phyloP scores from a whole-genome alignment of 2,113 vertebrate species.

The Psilopsiagon aurifrons region DNA sequence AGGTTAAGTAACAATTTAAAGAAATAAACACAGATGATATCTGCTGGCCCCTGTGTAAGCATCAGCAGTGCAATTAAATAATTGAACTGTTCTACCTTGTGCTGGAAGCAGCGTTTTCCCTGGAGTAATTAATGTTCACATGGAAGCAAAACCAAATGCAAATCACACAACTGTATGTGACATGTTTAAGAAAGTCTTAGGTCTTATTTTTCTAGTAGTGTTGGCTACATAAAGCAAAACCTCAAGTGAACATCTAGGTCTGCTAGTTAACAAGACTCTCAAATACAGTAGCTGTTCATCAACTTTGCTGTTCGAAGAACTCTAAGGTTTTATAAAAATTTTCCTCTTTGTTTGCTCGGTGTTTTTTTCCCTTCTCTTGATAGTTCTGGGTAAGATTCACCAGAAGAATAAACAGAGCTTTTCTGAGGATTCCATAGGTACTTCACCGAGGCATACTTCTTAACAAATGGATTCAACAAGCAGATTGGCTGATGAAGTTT shows the following conservation, averaged over 20 bases:
- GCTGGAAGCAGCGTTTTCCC: not conserved
- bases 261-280: not conserved
- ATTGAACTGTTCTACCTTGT: not conserved
- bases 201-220: not conserved
- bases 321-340: not conserved
- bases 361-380: not conserved
- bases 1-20: not conserved
- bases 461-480: not conserved
- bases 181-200: not conserved
- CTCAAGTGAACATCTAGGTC: not conserved
- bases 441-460: not conserved
- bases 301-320: not conserved
- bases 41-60: not conserved
- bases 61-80: conserved; percentile 12
- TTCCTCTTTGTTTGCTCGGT: not conserved
- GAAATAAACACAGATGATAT: not conserved
- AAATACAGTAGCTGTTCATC: not conserved
- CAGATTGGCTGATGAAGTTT: not conserved
- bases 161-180: not conserved
- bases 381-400: not conserved
- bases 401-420: not conserved
- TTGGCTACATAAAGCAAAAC: not conserved
- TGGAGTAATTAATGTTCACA: conserved; percentile 7
- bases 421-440: not conserved
- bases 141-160: not conserved